Base-by-base conservation (phyloP, 2,797 vertebrate genomes). In the Balearica regulorum region DNA sequence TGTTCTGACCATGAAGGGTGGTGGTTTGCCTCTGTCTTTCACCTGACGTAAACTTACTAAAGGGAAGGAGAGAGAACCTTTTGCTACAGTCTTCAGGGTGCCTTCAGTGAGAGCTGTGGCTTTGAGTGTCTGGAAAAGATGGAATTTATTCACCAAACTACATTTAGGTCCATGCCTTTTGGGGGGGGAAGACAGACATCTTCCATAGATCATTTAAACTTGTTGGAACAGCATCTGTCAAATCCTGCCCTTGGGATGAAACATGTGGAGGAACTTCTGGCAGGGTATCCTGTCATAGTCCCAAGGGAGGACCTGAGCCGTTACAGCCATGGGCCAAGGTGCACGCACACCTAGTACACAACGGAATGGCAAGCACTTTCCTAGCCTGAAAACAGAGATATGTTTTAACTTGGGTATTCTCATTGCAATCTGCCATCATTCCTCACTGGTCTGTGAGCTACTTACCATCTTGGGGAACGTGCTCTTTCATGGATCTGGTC, bases 281-380 rank as follows among this genome's bases (percentile, higher is more conserved):
- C 20, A 41, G 13, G 3, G 10, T 44, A 26, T 24, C 16, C 60
- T 57, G 71, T 65, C 5, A 8, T 2, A 13, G 28, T 51, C 64
- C 49, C 49, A 61, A 31, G 19, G n/a, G 16, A 85, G 25, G 11
- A 3, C 24, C 33, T 43, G 66, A 6, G 11, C 26, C 0, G 0
- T 49, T 49, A n/a, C 13, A 61, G 39, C 41, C 20, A 4, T 2
- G 14, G 33, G 16, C 33, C 29, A 43, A 75, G 26, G n/a, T 22
- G 8, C 10, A 7, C 0, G 1, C 21, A 8, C 6, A 29, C 24
- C 3, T 25, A 37, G 17, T 2, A 4, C 17, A 57, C 11, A 62
- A 3, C 6, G 44, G 35, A 57, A 8, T 33, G 33, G 25, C 11
- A 29, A 21, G 12, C 21, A 24, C 51, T 35, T 4, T 11, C 3